A percentile compares a stretch with the other conserved stretches of the same genome.
Evolutionary conservation across 2,888 invertebrate species (phyloP).

Genomic region (Ypsolopha scabrella): DNA sequence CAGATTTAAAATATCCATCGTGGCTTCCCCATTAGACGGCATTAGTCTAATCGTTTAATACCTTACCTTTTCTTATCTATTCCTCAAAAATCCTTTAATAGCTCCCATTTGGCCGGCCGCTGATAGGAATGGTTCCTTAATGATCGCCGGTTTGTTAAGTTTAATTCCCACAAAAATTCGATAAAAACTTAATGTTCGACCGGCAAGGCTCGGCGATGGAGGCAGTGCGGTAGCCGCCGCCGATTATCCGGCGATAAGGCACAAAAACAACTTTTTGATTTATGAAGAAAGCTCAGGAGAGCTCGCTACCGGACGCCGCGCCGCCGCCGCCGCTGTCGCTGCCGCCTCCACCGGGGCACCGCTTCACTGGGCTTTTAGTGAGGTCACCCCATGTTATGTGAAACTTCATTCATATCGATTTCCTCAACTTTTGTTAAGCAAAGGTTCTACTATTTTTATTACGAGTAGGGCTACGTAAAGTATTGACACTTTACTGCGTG

Average conservation of each 20-base stretch:
- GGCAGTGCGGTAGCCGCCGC: constrained; percentile 53
- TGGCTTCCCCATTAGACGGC: constrained; percentile 10
- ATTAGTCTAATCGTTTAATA: constrained; percentile 17
- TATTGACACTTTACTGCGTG: too few relatives aligned
- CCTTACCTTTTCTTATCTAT: constrained; percentile 27
- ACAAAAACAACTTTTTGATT: constrained; percentile 68
- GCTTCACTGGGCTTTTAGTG: constrained; percentile 27
- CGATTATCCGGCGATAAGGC: constrained; percentile 63
- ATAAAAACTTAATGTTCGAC: constrained; percentile 50
- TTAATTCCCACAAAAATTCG: constrained; percentile 43
- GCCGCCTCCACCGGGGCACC: too few relatives aligned
- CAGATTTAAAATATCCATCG: neutral
- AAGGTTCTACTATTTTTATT: too few relatives aligned
- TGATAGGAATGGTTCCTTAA: constrained; percentile 22
- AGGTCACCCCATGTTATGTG: constrained; percentile 17
- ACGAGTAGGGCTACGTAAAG: too few relatives aligned
- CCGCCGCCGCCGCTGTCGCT: neutral
- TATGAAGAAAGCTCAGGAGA: constrained; percentile 56
- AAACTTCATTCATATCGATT: constrained; percentile 4
- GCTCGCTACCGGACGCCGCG: constrained; percentile 62
- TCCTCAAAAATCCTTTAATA: constrained; percentile 40
- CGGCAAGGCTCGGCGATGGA: constrained; percentile 18
- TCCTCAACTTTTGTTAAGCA: neutral
- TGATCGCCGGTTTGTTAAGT: constrained; percentile 38
- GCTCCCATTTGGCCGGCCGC: constrained; percentile 35